Percentiles rank a stretch among this genome's conserved stretches.
Evolutionary conservation across 2,797 vertebrate species (phyloP).

Genomic region (Hydrolagus colliei): DNA sequence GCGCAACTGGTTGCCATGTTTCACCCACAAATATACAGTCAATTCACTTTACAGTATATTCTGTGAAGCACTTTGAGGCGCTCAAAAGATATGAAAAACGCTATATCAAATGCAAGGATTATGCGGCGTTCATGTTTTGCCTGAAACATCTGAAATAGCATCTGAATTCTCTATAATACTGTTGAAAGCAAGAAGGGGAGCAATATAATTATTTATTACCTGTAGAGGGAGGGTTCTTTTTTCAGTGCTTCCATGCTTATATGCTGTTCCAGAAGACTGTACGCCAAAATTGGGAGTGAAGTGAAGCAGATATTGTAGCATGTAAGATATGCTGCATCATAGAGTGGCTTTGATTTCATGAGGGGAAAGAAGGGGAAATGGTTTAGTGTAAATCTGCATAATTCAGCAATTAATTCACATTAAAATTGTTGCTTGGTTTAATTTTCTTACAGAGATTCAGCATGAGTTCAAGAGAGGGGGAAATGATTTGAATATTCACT

Average conservation of each 20-base stretch:
- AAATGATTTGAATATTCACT: too few relatives aligned
- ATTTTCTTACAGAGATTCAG: not conserved
- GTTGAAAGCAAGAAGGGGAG: not conserved
- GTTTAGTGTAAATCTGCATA: not conserved
- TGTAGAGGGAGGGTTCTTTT: conserved; percentile 80
- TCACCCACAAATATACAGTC: too few relatives aligned
- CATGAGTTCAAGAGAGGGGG: not conserved
- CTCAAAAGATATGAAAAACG: too few relatives aligned
- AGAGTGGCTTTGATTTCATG: conserved; percentile 76
- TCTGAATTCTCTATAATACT: not conserved
- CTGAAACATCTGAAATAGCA: not conserved
- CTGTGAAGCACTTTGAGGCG: too few relatives aligned
- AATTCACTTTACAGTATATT: too few relatives aligned
- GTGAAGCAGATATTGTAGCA: conserved; percentile 99
- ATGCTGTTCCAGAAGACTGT: conserved; percentile 92
- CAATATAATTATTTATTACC: conserved; percentile 53
- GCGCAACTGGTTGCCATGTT: too few relatives aligned
- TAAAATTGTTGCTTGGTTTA: not conserved
- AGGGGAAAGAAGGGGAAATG: conserved; percentile 18
- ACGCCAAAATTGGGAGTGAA: conserved; percentile 92
- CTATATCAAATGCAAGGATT: too few relatives aligned
- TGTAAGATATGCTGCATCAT: conserved; percentile 93
- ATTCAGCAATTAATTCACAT: not conserved
- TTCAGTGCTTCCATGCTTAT: conserved; percentile 76
- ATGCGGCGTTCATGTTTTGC: too few relatives aligned